phyloP scores from a whole-genome alignment of 1,140 invertebrate genomes.

The Lepidurus apus region DNA sequence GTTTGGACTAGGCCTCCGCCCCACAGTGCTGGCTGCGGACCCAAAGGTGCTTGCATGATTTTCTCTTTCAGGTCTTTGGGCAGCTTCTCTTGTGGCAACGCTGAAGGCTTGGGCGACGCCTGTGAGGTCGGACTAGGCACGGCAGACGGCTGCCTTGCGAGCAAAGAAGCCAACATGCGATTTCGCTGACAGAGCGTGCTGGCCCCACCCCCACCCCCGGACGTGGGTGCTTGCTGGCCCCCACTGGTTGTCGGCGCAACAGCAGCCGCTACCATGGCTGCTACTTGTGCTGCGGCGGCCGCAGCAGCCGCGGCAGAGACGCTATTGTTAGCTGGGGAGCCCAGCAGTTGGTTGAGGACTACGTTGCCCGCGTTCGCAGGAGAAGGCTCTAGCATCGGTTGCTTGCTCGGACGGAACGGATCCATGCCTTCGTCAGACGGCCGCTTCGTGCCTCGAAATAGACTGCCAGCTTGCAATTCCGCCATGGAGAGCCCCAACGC shows the following conservation, averaged over 20 bases:
- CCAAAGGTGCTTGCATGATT: conserved; percentile 34
- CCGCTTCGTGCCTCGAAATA: conserved; percentile 51
- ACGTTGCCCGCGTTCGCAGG: conserved; percentile 45
- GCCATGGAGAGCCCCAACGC: conserved; percentile 3
- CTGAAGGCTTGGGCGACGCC: conserved; percentile 41
- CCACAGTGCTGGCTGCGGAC: conserved; percentile 30
- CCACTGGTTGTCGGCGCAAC: conserved; percentile 37
- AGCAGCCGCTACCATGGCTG: conserved; percentile 35
- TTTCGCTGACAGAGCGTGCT: conserved; percentile 63
- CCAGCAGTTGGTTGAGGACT: conserved; percentile 44
- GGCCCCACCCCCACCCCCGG: conserved; percentile 31
- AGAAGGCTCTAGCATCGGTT: conserved; percentile 34
- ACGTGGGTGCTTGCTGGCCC: not conserved
- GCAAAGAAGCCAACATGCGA: conserved; percentile 73
- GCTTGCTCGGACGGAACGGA: conserved; percentile 40
- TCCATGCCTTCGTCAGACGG: conserved; percentile 60
- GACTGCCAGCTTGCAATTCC: conserved; percentile 43
- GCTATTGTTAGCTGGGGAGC: conserved; percentile 35
- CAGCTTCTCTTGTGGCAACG: conserved; percentile 41
- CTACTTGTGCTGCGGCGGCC: conserved; percentile 32
- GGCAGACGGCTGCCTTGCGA: conserved; percentile 70
- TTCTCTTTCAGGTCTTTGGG: conserved; percentile 41
- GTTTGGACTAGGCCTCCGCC: conserved; percentile 31
- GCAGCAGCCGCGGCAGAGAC: not conserved
- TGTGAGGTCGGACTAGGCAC: conserved; percentile 51